Conservation (phyloP, 1,140 invertebrate genomes). For the Drosophila pruinosa region DNA sequence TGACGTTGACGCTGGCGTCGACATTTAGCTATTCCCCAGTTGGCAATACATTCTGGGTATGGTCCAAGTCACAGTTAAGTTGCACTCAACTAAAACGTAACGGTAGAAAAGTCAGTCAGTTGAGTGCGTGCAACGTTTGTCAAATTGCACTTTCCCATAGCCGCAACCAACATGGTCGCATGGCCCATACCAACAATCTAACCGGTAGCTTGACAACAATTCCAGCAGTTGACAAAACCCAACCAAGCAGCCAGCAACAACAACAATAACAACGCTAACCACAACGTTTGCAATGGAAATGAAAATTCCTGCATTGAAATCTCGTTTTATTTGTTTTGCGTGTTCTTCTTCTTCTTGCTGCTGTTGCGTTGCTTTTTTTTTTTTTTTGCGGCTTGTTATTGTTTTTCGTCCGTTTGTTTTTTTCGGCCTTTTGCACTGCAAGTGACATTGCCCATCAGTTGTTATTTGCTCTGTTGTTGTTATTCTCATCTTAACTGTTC, state of each 20-base stretch:
- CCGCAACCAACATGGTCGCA: background rate
- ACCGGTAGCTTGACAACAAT: slow-evolving; percentile 26
- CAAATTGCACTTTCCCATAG: slow-evolving; percentile 63
- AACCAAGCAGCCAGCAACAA: slow-evolving; percentile 44
- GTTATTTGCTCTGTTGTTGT: slow-evolving; percentile 36
- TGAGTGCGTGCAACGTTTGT: slow-evolving; percentile 74
- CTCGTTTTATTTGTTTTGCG: slow-evolving; percentile 64
- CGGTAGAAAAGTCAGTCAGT: slow-evolving; percentile 52
- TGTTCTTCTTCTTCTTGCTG: slow-evolving; percentile 1
- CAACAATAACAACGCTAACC: slow-evolving; percentile 41
- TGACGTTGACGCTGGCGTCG: background rate
- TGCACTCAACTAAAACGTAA: slow-evolving; percentile 56
- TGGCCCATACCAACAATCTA: slow-evolving; percentile 15
- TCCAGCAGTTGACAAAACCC: slow-evolving; percentile 59
- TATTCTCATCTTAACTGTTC: slow-evolving; percentile 54
- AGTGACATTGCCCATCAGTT: slow-evolving; percentile 34
- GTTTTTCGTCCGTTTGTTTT: slow-evolving; percentile 13
- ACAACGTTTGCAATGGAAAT: slow-evolving; percentile 70
- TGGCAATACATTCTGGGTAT: slow-evolving; percentile 30
- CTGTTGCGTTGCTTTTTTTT: slow-evolving; percentile 25
- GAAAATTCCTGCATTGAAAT: slow-evolving; percentile 77
- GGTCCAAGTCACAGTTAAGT: slow-evolving; percentile 34
- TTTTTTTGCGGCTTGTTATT: slow-evolving; percentile 40
- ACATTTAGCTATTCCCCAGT: slow-evolving; percentile 10
- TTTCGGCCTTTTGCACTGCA: slow-evolving; percentile 38